Conservation (phyloP, 2,888 invertebrate species). For the Germaria angustata region DNA sequence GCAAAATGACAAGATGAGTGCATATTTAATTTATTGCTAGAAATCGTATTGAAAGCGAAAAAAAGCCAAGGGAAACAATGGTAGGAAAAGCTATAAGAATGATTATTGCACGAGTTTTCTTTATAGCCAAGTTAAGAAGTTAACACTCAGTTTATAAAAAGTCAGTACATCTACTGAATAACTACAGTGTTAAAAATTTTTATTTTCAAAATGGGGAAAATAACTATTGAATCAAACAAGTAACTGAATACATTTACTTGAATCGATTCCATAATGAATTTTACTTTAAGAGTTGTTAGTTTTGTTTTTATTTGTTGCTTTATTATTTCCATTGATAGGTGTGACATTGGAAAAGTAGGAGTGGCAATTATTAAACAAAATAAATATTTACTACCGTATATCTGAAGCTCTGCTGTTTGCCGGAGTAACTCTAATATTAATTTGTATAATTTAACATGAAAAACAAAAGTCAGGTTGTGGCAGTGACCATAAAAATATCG, state of each 20-base stretch:
- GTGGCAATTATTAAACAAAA: too few relatives aligned
- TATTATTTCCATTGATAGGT: neutral
- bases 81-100: neutral
- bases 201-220: neutral
- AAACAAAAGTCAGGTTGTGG: too few relatives aligned
- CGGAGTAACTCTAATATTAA: too few relatives aligned
- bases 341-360: too few relatives aligned
- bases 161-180: constrained; percentile 46
- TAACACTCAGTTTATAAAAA: constrained; percentile 51
- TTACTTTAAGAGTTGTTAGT: neutral
- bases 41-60: constrained; percentile 30
- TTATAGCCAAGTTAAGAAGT: constrained; percentile 39
- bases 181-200: neutral
- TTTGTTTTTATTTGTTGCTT: neutral
- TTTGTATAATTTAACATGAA: too few relatives aligned
- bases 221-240: neutral
- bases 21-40: constrained; percentile 60
- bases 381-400: too few relatives aligned
- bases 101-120: constrained; percentile 1
- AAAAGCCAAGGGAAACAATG: neutral
- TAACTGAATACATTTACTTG: too few relatives aligned
- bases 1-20: constrained; percentile 62
- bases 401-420: too few relatives aligned
- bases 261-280: neutral
- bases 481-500: too few relatives aligned